Conservation (phyloP, 2,888 invertebrate species). For the Plutella xylostella region DNA sequence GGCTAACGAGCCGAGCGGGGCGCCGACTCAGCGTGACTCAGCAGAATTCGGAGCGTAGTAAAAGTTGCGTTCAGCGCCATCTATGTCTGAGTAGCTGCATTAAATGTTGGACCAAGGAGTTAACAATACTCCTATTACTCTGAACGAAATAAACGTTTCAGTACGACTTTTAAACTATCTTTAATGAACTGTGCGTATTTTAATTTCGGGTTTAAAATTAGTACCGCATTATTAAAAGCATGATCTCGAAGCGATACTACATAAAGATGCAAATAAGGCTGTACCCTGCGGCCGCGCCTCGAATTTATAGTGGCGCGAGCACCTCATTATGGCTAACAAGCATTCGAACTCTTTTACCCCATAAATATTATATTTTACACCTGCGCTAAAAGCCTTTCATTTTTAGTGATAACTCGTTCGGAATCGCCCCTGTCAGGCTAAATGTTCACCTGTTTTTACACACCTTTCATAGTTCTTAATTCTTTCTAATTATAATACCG, state of each 20-base stretch:
- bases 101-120: constrained; percentile 7
- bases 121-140: background rate
- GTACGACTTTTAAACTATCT: no score
- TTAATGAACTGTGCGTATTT: no score
- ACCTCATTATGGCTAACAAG: constrained; percentile 67
- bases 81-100: constrained; percentile 41
- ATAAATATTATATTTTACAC: constrained; percentile 68
- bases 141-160: constrained; percentile 21
- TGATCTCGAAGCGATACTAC: constrained; percentile 25
- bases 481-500: no score
- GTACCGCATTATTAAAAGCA: no score
- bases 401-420: constrained; percentile 9
- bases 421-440: no score
- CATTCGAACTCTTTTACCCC: constrained; percentile 56
- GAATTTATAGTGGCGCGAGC: constrained; percentile 59
- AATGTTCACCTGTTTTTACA: no score
- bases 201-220: no score
- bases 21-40: constrained; percentile 39
- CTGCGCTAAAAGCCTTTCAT: constrained; percentile 34
- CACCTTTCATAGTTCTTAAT: no score
- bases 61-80: constrained; percentile 35
- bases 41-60: constrained; percentile 28
- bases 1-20: constrained; percentile 59
- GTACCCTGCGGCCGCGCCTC: constrained; percentile 54
- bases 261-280: constrained; percentile 58